phyloP scores from a whole-genome alignment of 2,113 vertebrate genomes.

The Cichladusa arquata region DNA sequence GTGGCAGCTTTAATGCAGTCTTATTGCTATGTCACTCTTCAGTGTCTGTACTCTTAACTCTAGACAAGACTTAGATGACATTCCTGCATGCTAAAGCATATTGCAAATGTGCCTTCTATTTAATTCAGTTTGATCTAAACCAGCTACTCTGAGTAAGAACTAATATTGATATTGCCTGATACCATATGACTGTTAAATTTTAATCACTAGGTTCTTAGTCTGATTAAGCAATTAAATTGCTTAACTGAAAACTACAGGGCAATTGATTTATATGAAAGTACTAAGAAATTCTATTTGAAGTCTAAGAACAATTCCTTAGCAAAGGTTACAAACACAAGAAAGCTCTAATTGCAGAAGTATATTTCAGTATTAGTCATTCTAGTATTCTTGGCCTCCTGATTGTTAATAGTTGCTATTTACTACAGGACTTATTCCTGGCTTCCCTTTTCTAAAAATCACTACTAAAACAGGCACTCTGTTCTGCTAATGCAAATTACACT shows the following conservation, averaged over 20 bases:
- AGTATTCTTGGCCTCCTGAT: background rate
- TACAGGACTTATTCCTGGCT: background rate
- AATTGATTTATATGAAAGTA: conserved; percentile 23
- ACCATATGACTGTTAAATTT: conserved; percentile 30
- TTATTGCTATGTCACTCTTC: background rate
- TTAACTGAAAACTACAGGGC: conserved; percentile 41
- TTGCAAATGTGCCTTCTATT: background rate
- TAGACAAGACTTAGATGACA: conserved; percentile 32
- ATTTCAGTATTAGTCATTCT: background rate
- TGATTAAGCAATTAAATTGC: conserved; percentile 56
- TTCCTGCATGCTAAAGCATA: background rate
- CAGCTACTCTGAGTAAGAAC: conserved; percentile 37
- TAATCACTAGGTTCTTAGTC: conserved; percentile 37
- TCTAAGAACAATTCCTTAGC: conserved; percentile 35
- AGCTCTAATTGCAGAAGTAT: background rate
- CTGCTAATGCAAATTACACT: conserved; percentile 36
- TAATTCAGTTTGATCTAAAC: conserved; percentile 44
- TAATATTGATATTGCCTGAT: conserved; percentile 21
- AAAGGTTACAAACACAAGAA: background rate
- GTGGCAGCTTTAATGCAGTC: conserved; percentile 30
- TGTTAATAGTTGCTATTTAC: conserved; percentile 23
- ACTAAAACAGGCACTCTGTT: background rate
- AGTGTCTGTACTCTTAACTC: conserved; percentile 2
- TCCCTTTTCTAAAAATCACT: background rate
- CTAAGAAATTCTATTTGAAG: conserved; percentile 49